Conservation (phyloP, 2,888 invertebrate genomes). For the Leptinotarsa haldemani region DNA sequence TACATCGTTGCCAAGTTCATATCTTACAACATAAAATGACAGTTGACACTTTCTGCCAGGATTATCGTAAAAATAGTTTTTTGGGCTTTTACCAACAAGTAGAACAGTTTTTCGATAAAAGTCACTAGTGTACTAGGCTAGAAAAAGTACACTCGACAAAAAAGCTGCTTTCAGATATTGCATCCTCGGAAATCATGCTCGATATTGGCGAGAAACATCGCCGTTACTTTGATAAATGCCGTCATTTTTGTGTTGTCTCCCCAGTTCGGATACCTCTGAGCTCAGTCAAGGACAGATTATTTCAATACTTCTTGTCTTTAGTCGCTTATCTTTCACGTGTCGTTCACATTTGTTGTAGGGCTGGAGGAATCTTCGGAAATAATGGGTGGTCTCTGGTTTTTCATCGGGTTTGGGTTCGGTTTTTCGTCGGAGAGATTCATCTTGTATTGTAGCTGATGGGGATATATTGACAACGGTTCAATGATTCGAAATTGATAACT, state of each 20-base stretch:
- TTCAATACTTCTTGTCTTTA: conserved; percentile 43
- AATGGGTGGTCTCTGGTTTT: conserved; percentile 37
- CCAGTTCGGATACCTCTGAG: conserved; percentile 15
- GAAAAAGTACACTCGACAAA: conserved; percentile 48
- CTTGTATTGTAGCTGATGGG: conserved; percentile 8
- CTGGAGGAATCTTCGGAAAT: conserved; percentile 33
- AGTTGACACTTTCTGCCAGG: too few relatives aligned
- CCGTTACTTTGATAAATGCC: conserved; percentile 37
- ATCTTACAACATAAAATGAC: too few relatives aligned
- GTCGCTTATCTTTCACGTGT: conserved; percentile 39
- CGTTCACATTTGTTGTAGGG: conserved; percentile 36
- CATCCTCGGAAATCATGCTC: conserved; percentile 36
- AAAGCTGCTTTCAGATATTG: too few relatives aligned
- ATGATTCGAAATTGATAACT: not conserved
- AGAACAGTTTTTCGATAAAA: too few relatives aligned
- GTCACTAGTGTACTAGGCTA: conserved; percentile 36
- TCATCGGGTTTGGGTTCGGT: conserved; percentile 9
- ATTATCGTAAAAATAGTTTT: too few relatives aligned
- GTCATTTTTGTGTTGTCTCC: conserved; percentile 37
- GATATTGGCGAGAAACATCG: conserved; percentile 30
- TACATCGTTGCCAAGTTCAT: too few relatives aligned
- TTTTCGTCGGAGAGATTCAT: not conserved
- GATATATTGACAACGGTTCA: conserved; percentile 9
- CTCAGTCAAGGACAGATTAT: conserved; percentile 38
- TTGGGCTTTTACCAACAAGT: too few relatives aligned